Evolutionary conservation across 1,140 invertebrate species (phyloP).

Genomic region (Archivesica marissinica): DNA sequence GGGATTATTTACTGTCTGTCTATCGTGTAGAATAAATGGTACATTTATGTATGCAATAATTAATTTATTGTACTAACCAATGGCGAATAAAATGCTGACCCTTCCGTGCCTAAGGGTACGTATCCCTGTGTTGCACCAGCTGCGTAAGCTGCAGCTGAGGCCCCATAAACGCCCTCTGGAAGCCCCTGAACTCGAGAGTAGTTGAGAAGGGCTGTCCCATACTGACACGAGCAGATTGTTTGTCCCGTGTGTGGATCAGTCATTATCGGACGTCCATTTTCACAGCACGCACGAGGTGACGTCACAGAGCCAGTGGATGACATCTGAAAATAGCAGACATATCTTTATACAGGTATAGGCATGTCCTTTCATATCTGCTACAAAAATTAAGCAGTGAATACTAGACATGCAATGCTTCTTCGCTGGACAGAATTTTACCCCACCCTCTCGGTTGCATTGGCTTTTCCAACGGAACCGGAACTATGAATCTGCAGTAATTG

Average conservation of each 20-base stretch:
- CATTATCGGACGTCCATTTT: constrained; percentile 96
- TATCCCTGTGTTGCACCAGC: constrained; percentile 78
- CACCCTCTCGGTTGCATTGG: no score
- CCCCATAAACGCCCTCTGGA: constrained; percentile 82
- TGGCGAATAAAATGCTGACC: constrained; percentile 94
- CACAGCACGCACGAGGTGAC: constrained; percentile 88
- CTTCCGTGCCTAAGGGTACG: constrained; percentile 78
- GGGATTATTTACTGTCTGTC: no score
- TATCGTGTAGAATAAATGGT: no score
- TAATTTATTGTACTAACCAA: constrained; percentile 97
- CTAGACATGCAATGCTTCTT: no score
- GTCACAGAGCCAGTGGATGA: constrained; percentile 65
- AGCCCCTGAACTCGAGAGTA: constrained; percentile 86
- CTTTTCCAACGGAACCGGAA: no score
- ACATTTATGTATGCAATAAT: no score
- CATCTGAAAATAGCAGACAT: constrained; percentile 73
- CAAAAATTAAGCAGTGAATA: no score
- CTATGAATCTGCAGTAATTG: no score
- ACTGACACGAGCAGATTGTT: constrained; percentile 97
- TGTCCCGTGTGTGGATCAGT: constrained; percentile 97
- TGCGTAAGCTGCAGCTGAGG: constrained; percentile 70
- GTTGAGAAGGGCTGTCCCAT: constrained; percentile 86
- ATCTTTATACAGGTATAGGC: no score
- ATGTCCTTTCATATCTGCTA: no score
- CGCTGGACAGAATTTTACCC: no score